These are phyloP conservation scores for Neotoma lepida DNA, from an alignment of 2,113 vertebrate genomes.

Conservation along the genomic window DNA sequence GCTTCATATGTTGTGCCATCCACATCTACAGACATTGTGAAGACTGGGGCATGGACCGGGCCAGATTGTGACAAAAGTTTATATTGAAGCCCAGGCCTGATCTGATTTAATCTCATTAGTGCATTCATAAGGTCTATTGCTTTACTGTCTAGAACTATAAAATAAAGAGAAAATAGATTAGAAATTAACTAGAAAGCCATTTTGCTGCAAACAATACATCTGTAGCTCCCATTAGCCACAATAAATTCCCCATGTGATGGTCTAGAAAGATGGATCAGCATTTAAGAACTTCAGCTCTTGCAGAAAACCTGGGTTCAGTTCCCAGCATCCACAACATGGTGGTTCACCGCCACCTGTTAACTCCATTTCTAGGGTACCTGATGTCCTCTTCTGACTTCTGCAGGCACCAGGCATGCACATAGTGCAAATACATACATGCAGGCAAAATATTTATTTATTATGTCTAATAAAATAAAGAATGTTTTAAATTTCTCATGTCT, in stretches of 20 bases:
- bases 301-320: background rate
- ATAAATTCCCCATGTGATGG: background rate
- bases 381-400: background rate
- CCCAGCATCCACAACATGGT: background rate
- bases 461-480: background rate
- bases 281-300: background rate
- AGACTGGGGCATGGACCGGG: constrained; percentile 98
- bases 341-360: background rate
- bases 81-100: constrained; percentile 98
- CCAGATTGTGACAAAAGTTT: constrained; percentile 99
- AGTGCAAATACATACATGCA: background rate
- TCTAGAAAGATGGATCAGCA: background rate
- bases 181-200: background rate
- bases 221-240: background rate
- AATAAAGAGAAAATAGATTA: constrained; percentile 58
- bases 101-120: constrained; percentile 99
- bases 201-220: constrained; percentile 29
- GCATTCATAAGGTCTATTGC: constrained; percentile 99
- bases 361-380: background rate
- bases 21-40: constrained; percentile 99
- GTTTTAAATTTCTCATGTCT: background rate
- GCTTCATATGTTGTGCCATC: constrained; percentile 97
- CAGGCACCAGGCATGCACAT: background rate
- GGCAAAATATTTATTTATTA: background rate
- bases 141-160: constrained; percentile 97